Evolutionary conservation across 2,888 invertebrate species (phyloP).

Genomic region (Hedychridium roseum): DNA sequence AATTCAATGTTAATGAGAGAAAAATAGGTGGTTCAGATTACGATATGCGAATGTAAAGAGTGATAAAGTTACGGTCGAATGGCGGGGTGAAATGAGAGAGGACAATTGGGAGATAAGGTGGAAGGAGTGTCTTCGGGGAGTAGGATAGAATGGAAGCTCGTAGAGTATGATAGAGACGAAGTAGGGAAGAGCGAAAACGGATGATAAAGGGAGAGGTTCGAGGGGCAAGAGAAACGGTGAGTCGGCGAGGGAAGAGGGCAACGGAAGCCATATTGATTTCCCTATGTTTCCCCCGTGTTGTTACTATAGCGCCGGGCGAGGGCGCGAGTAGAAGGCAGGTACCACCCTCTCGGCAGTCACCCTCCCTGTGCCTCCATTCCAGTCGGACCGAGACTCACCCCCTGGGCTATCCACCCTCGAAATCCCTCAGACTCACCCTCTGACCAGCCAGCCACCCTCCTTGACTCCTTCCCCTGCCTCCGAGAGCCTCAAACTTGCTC

Average conservation of each 20-base stretch:
- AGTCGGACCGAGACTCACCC: too few species aligned
- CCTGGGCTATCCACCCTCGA: conserved; percentile 14
- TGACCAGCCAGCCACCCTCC: conserved; percentile 32
- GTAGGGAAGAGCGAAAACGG: conserved; percentile 6
- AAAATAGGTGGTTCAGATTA: too few species aligned
- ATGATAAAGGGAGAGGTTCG: conserved; percentile 26
- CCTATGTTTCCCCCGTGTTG: conserved; percentile 65
- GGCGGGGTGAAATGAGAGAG: too few species aligned
- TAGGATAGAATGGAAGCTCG: conserved; percentile 16
- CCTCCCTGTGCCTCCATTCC: conserved; percentile 18
- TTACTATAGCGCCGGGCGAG: conserved; percentile 62
- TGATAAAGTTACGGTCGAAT: too few species aligned
- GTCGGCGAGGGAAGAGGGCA: conserved; percentile 54
- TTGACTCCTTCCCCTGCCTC: conserved; percentile 6
- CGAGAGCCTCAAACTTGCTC: conserved; percentile 11
- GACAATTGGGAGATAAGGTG: too few species aligned
- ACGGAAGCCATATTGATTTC: conserved; percentile 66
- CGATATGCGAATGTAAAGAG: too few species aligned
- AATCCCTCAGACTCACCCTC: too few species aligned
- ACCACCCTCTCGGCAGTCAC: too few species aligned
- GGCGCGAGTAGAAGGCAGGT: conserved; percentile 56
- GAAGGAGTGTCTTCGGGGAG: too few species aligned
- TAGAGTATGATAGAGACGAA: conserved; percentile 6
- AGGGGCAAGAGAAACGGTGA: conserved; percentile 31
- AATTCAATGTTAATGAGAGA: too few species aligned